These are phyloP conservation scores for Cactoblastis cactorum DNA, from an alignment of 2,888 invertebrate species.

Conservation along the genomic window DNA sequence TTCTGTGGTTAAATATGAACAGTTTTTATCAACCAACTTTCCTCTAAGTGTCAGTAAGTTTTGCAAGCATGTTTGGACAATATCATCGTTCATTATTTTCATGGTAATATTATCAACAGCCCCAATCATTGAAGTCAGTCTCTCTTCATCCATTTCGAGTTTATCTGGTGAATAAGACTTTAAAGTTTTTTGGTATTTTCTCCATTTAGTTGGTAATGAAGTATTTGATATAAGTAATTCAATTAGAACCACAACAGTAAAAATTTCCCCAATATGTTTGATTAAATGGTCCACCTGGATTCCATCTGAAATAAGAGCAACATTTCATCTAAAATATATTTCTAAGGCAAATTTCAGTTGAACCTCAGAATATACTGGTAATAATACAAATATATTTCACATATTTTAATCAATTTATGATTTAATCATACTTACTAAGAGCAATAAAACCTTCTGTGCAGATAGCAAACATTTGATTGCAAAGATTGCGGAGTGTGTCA, in stretches of 20 bases:
- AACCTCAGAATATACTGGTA: too few species aligned
- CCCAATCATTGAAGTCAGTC: constrained; percentile 83
- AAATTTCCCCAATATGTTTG: constrained; percentile 82
- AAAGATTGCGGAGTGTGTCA: constrained; percentile 84
- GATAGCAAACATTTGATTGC: constrained; percentile 87
- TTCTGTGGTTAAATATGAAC: constrained; percentile 75
- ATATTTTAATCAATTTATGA: too few species aligned
- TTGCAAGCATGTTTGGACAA: constrained; percentile 81
- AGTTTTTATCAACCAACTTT: constrained; percentile 68
- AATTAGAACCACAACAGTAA: constrained; percentile 82
- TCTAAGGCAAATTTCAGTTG: background rate
- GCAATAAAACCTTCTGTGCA: constrained; percentile 73
- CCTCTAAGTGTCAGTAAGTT: constrained; percentile 58
- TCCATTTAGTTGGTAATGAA: constrained; percentile 82
- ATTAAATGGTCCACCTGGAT: constrained; percentile 69
- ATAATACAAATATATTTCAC: too few species aligned
- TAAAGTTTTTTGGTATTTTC: constrained; percentile 86
- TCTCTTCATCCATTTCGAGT: constrained; percentile 80
- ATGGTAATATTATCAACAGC: constrained; percentile 84
- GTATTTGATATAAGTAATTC: constrained; percentile 78
- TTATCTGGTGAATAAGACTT: constrained; percentile 82
- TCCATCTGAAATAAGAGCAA: constrained; percentile 47
- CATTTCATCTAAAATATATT: too few species aligned
- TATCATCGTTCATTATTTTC: constrained; percentile 83
- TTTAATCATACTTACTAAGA: constrained; percentile 48